Conservation (phyloP, 1,140 invertebrate species). For the Spodoptera frugiperda region DNA sequence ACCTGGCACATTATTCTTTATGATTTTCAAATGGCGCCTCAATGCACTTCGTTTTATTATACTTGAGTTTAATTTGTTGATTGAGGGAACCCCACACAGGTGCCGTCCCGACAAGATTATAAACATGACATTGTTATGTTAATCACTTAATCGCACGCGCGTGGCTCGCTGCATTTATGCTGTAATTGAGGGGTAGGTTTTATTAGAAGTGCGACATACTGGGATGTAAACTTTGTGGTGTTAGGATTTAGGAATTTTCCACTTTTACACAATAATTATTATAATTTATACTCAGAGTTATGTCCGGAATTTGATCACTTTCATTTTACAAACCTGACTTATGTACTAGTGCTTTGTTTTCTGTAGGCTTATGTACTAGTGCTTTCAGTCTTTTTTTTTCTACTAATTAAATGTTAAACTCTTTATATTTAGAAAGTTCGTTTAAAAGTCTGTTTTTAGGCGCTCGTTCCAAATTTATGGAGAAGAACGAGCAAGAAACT, state of each 20-base stretch:
- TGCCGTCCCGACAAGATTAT: conserved; percentile 1
- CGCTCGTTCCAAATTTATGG: no score
- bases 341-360: no score
- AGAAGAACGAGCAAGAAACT: no score
- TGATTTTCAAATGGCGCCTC: background rate
- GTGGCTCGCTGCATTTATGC: background rate
- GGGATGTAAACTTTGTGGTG: background rate
- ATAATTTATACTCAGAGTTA: no score
- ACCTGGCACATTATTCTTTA: background rate
- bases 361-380: no score
- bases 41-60: background rate
- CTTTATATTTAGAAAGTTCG: no score
- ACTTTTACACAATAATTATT: no score
- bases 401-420: no score
- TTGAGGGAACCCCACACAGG: conserved; percentile 14
- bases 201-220: background rate
- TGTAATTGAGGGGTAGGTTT: background rate
- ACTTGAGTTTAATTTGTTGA: conserved; percentile 12
- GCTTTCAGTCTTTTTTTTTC: no score
- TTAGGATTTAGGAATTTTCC: background rate
- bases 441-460: no score
- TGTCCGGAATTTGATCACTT: no score
- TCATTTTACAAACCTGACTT: no score
- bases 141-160: conserved; percentile 27
- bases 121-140: conserved; percentile 23